phyloP scores from a whole-genome alignment of 1,140 invertebrate genomes.

The Ceratoteleas bidentatus region DNA sequence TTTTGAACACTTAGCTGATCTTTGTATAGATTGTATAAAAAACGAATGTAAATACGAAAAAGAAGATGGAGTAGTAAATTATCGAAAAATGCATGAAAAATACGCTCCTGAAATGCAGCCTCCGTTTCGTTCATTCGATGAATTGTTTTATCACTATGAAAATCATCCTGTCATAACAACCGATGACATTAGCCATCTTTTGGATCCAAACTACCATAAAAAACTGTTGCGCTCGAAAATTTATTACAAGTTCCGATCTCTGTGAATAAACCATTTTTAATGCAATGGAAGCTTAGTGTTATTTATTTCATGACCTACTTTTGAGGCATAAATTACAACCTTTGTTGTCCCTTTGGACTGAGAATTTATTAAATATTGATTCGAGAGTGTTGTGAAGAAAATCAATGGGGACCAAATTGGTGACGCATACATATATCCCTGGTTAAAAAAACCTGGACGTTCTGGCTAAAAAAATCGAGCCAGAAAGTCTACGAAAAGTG shows the following conservation, averaged over 20 bases:
- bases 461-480: too few relatives aligned
- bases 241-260: slow-evolving; percentile 21
- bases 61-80: slow-evolving; percentile 19
- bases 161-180: slow-evolving; percentile 12
- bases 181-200: slow-evolving; percentile 19
- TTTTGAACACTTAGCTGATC: slow-evolving; percentile 40
- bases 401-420: too few relatives aligned
- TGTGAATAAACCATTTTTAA: too few relatives aligned
- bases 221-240: slow-evolving; percentile 36
- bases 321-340: too few relatives aligned
- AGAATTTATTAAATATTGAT: too few relatives aligned
- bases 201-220: slow-evolving; percentile 42
- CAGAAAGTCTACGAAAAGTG: too few relatives aligned
- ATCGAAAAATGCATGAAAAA: slow-evolving; percentile 18
- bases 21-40: slow-evolving; percentile 36
- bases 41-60: slow-evolving; percentile 8
- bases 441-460: too few relatives aligned
- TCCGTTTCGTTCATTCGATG: slow-evolving; percentile 33
- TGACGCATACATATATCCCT: too few relatives aligned
- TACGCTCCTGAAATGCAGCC: slow-evolving; percentile 15
- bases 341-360: too few relatives aligned
- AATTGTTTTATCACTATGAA: slow-evolving; percentile 40
- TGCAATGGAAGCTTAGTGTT: too few relatives aligned
- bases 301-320: too few relatives aligned
- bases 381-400: too few relatives aligned